Evolutionary conservation across 2,888 invertebrate genomes (phyloP).

Genomic region (Mimas tiliae): DNA sequence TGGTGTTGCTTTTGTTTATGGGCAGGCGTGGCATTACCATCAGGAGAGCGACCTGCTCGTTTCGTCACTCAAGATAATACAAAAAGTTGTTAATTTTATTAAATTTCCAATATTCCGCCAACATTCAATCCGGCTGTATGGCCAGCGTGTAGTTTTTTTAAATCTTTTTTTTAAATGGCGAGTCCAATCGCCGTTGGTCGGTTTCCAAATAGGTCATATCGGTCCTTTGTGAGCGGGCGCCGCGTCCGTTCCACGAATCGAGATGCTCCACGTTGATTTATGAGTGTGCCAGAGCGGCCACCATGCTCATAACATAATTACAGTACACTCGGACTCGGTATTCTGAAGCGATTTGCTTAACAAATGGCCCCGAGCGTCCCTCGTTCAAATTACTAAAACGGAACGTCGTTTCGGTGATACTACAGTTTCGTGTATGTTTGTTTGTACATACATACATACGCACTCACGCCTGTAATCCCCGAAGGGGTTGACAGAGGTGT

Average conservation of each 20-base stretch:
- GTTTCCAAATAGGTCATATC: slow-evolving; percentile 46
- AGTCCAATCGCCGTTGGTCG: slow-evolving; percentile 35
- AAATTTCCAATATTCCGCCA: slow-evolving; percentile 11
- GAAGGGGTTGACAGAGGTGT: too few species aligned
- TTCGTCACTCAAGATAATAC: too few species aligned
- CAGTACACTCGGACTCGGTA: slow-evolving; percentile 22
- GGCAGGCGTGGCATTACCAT: too few species aligned
- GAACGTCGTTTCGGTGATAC: neutral
- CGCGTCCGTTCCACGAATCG: slow-evolving; percentile 40
- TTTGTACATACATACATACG: neutral
- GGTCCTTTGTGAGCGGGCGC: slow-evolving; percentile 41
- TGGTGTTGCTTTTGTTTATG: too few species aligned
- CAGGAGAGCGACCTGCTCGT: too few species aligned
- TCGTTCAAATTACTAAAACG: slow-evolving; percentile 13
- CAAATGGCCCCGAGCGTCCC: slow-evolving; percentile 13
- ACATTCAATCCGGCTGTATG: slow-evolving; percentile 19
- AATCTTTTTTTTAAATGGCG: slow-evolving; percentile 21
- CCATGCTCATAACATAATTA: slow-evolving; percentile 29
- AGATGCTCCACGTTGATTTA: slow-evolving; percentile 37
- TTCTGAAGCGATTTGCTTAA: slow-evolving; percentile 19
- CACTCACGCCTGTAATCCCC: too few species aligned
- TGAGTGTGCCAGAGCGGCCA: slow-evolving; percentile 30
- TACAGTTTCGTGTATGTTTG: neutral
- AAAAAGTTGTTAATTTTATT: neutral
- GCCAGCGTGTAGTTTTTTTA: slow-evolving; percentile 32